Percentiles rank a stretch among this genome's conserved stretches.
Conservation (phyloP, 2,888 invertebrate species). For the Thymelicus acteon region DNA sequence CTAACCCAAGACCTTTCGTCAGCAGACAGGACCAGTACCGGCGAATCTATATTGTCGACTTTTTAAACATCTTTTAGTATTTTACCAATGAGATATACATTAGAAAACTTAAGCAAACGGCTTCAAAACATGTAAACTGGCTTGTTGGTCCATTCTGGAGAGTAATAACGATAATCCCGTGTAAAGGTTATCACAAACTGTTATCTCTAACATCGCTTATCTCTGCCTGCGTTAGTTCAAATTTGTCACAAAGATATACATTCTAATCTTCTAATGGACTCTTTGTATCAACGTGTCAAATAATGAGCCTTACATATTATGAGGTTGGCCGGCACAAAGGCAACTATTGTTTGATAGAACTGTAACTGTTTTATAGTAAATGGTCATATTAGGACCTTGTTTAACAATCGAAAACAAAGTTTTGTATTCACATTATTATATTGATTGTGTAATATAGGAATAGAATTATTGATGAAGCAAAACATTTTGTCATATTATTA, state of each 20-base stretch:
- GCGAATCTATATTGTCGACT: no score
- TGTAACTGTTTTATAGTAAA: no score
- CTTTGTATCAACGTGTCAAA: slow-evolving; percentile 19
- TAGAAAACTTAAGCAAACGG: slow-evolving; percentile 5
- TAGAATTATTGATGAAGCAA: no score
- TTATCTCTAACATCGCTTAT: slow-evolving; percentile 30
- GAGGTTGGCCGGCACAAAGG: not conserved
- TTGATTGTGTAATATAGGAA: no score
- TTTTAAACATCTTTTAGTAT: no score
- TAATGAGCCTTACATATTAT: slow-evolving; percentile 9
- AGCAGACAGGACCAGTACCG: no score
- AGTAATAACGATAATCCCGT: slow-evolving; percentile 28
- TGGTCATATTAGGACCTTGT: no score
- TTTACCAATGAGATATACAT: not conserved
- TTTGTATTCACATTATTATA: no score
- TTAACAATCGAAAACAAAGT: no score
- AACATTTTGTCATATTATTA: no score
- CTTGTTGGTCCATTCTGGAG: slow-evolving; percentile 3
- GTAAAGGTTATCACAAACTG: slow-evolving; percentile 28
- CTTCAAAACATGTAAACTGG: no score
- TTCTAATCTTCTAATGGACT: slow-evolving; percentile 22
- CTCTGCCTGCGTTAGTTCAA: slow-evolving; percentile 24
- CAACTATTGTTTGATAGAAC: not conserved
- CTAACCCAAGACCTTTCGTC: no score
- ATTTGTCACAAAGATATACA: slow-evolving; percentile 35